These are phyloP conservation scores for Sarcoramphus papa DNA, from an alignment of 2,797 vertebrate genomes.

Conservation along the genomic window DNA sequence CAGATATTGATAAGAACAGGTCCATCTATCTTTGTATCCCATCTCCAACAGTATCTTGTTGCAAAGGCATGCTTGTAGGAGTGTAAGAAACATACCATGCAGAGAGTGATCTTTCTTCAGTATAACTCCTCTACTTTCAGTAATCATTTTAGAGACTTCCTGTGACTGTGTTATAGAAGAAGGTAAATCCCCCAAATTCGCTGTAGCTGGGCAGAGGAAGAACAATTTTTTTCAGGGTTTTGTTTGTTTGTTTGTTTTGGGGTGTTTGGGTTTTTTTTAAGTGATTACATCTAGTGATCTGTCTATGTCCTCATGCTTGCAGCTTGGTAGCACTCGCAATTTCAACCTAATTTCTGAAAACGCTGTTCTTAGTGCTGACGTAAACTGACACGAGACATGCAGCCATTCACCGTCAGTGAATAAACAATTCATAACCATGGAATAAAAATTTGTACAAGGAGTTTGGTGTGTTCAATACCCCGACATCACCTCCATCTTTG, in stretches of 20 bases:
- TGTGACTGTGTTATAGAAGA: neutral
- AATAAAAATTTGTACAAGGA: neutral
- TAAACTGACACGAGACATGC: neutral
- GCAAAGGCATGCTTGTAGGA: neutral
- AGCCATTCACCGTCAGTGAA: neutral
- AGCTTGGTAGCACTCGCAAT: neutral
- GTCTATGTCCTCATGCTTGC: neutral
- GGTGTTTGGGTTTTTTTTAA: accelerated
- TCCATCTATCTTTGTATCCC: neutral
- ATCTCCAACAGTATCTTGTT: neutral
- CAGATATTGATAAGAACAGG: neutral
- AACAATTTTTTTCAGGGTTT: neutral
- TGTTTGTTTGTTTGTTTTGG: neutral
- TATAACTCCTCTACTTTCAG: neutral
- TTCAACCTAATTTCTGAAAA: neutral
- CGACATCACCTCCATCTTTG: neutral
- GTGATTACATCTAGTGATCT: neutral
- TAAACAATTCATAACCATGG: neutral
- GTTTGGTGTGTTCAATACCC: neutral
- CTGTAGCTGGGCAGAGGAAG: neutral
- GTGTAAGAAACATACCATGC: neutral
- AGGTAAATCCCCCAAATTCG: neutral
- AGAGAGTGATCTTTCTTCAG: neutral
- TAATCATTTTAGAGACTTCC: neutral
- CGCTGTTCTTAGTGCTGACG: neutral